phyloP scores from a whole-genome alignment of 2,888 invertebrate species.

The Glyphotaelius pellucidus region DNA sequence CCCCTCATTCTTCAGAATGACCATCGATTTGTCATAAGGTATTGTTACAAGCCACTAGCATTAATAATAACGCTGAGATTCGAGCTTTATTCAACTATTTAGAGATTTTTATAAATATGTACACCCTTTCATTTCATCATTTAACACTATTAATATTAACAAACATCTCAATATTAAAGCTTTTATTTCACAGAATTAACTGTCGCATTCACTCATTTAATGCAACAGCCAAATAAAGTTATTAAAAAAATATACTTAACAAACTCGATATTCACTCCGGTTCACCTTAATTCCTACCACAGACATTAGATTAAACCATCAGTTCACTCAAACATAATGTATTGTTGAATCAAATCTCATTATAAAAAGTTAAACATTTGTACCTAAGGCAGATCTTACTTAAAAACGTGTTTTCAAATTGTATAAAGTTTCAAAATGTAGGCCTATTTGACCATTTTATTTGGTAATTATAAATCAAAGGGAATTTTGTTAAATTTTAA shows the following conservation, averaged over 20 bases:
- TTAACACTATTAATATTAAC: too few species aligned
- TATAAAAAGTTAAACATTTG: background rate
- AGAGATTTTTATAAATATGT: background rate
- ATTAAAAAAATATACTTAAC: background rate
- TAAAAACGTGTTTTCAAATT: background rate
- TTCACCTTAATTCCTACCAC: background rate
- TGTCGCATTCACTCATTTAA: background rate
- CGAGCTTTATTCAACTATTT: background rate
- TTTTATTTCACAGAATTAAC: background rate
- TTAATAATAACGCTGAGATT: background rate
- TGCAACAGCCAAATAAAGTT: background rate
- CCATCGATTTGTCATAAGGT: background rate
- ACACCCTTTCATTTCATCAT: too few species aligned
- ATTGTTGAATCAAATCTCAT: background rate
- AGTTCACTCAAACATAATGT: background rate
- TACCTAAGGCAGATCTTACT: background rate
- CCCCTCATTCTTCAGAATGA: background rate
- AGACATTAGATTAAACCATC: background rate
- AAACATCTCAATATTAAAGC: too few species aligned
- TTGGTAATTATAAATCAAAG: background rate
- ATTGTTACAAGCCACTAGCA: background rate
- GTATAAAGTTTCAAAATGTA: background rate
- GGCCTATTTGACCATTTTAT: background rate
- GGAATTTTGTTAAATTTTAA: background rate
- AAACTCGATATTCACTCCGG: background rate